Evolutionary conservation across 2,113 vertebrate species (phyloP), one percentile per base, ranked within the genome.

Genomic region (Misgurnus mizolepis): DNA sequence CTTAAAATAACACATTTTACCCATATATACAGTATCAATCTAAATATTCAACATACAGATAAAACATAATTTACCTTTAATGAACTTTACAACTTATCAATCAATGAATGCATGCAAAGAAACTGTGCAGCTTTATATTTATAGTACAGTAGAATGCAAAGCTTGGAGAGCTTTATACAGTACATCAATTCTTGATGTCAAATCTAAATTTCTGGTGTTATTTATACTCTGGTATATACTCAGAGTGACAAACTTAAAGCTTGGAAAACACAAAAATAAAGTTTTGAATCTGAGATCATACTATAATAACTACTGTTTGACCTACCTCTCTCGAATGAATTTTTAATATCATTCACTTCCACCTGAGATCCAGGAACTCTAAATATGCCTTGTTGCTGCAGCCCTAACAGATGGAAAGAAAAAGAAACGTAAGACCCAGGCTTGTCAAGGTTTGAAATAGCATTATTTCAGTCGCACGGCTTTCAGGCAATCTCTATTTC

Each of bases 281-380:
- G 80, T 86, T 88, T 86, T 87, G 80, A 83, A 85, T 34, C 27
- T 34, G 27, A 34, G 27, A 34, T 34, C 27, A 34, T 34, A 34
- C 1, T 34, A 34, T 90, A 88, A 87, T 85, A 88, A 88, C 90
- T 80, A 87, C 56, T 76, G 62, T 27, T 75, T 17, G 22, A 92
- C 95, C 77, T 76, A 98, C 98, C 98, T 97, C 98, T 95, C 88
- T 98, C 97, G 90, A 99, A 99, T 10, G 98, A 98, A 88, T 99
- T 99, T 92, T 98, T 99, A 91, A 99, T 98, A 89, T 99, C 98
- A 1, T 98, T 99, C 86, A 99, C 98, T 94, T 99, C 98, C 60
- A 98, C 95, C 89, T 98, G 98, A 85, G 98, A 98, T 88, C 98
- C 98, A 7, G 98, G 97, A 85, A 99, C 97, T 86, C 98, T 88